Percentiles rank a stretch among this genome's conserved stretches.
Conservation (phyloP, 2,113 vertebrate species). For the Fukomys damarensis region DNA sequence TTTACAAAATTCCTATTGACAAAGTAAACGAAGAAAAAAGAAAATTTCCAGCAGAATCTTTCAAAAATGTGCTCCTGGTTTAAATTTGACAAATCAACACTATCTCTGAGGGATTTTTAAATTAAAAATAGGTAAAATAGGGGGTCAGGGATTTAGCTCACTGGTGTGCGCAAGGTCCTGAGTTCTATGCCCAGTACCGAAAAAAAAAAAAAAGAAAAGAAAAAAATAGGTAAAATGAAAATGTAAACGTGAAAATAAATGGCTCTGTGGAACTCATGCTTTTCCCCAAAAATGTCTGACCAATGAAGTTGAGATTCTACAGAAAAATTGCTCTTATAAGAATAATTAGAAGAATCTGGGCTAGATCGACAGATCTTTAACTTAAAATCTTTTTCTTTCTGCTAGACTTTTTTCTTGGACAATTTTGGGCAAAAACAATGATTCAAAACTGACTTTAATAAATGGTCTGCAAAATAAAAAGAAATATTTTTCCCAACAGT, state of each 20-base stretch:
- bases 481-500: constrained; percentile 1
- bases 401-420: background rate
- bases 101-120: background rate
- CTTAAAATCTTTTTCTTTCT: background rate
- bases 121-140: constrained; percentile 33
- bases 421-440: constrained; percentile 12
- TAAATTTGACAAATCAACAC: background rate
- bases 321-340: background rate
- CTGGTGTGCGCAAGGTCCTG: too few relatives aligned
- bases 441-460: constrained; percentile 46
- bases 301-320: background rate
- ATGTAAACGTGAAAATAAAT: background rate
- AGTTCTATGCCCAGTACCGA: too few relatives aligned
- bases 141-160: too few relatives aligned
- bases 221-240: constrained; percentile 37
- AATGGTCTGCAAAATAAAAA: constrained; percentile 24
- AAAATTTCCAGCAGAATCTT: background rate
- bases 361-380: background rate
- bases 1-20: background rate
- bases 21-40: constrained; percentile 20
- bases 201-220: too few relatives aligned
- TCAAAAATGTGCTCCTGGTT: background rate
- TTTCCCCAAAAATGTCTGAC: background rate
- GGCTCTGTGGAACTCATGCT: background rate
- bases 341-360: background rate